Evolutionary conservation across 1,140 invertebrate genomes (phyloP), one percentile per base, ranked within the genome.

Genomic region (Heterodera schachtii): DNA sequence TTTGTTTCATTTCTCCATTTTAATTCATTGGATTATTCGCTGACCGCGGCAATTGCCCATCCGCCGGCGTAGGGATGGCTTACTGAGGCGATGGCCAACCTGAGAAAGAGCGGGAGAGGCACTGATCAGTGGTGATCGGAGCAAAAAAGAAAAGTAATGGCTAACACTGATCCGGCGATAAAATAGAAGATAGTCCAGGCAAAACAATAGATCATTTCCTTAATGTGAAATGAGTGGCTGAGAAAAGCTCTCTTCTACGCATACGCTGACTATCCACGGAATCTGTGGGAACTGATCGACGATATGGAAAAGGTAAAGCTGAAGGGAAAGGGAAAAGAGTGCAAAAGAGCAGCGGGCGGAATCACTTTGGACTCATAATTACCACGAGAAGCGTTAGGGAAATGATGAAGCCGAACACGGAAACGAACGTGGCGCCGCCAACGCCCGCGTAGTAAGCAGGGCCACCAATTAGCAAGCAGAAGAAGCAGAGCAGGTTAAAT

Each of bases 141-240:
- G 31, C 1, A 31, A 64, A 9, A 75, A 31, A 4, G 0, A 46
- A 64, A 13, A 0, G 2, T 19, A 64, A 64, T 16, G 57, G 13
- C 57, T 13, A 64, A 64, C 57, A 64, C 57, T 19, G 57, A 64
- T n/a, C 57, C 57, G 57, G 89, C 88, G 75, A 89, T 90, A 60
- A 89, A 89, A 73, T 90, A 89, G 84, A 89, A 89, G 46, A 89
- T 90, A 11, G 86, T 87, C 89, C 88, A 89, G 0, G 85, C 83
- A 69, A 89, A 90, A 73, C 88, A 89, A 75, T 85, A 86, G 44
- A 87, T 76, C 85, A 86, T 86, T 74, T 86, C 84, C 77, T 83
- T 11, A 73, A 49, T 11, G 46, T 16, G 3, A 7, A 46, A 21
- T 43, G 47, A 80, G 41, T 52, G 8, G 6, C 9, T 16, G 16